A percentile compares a stretch with the other conserved stretches of the same genome.
These are phyloP conservation scores for Dermatemys mawii DNA, from an alignment of 2,113 vertebrate genomes.

Conservation along the genomic window DNA sequence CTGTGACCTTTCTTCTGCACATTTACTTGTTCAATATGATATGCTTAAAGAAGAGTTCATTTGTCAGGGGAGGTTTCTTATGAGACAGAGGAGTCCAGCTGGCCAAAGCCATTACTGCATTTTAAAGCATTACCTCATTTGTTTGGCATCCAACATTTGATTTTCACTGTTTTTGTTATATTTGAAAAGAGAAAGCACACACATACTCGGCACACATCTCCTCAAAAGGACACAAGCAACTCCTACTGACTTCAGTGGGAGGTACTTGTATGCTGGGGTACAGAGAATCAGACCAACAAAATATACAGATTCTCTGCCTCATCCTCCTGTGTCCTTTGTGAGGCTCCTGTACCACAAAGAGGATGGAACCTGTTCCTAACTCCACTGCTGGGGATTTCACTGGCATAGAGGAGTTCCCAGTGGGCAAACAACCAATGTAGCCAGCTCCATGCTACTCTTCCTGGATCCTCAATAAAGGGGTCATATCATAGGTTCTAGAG, in stretches of 20 bases:
- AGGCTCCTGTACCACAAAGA: not conserved
- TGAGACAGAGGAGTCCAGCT: rapidly evolving
- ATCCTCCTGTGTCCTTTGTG: not conserved
- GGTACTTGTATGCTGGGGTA: not conserved
- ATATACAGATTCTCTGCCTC: not conserved
- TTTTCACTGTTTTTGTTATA: not conserved
- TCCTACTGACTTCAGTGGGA: not conserved
- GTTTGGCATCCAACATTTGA: not conserved
- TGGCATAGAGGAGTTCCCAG: not conserved
- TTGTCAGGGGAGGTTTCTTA: not conserved
- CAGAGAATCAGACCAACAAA: not conserved
- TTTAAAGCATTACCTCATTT: not conserved
- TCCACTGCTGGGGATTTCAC: not conserved
- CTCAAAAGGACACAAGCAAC: not conserved
- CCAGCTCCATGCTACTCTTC: too few species aligned
- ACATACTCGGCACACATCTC: not conserved
- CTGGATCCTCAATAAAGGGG: not conserved
- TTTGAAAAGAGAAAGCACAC: not conserved
- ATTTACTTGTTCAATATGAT: not conserved
- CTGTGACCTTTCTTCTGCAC: not conserved
- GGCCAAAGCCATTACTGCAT: not conserved
- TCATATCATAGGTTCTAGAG: not conserved
- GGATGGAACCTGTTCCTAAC: not conserved
- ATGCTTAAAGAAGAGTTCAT: not conserved
- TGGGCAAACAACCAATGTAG: not conserved